phyloP scores from a whole-genome alignment of 2,888 invertebrate genomes.

The Sesamia inferens region DNA sequence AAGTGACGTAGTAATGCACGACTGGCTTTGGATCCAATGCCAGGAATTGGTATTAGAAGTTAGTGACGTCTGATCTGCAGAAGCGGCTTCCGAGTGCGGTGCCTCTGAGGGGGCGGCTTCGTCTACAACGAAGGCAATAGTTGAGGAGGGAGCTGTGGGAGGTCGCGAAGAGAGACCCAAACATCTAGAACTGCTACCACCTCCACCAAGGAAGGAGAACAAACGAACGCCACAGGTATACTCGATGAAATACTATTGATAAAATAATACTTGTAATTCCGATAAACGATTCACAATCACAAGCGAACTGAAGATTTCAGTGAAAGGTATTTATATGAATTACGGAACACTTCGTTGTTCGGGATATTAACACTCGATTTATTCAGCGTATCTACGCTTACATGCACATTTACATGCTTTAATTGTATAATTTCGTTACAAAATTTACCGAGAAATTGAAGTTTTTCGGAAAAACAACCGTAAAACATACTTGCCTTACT shows the following conservation, averaged over 20 bases:
- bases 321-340: conserved; percentile 4
- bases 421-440: not conserved
- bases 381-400: not conserved
- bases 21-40: conserved; percentile 26
- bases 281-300: conserved; percentile 3
- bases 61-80: conserved; percentile 69
- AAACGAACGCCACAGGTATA: conserved; percentile 78
- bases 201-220: conserved; percentile 84
- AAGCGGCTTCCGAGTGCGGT: conserved; percentile 81
- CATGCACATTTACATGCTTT: not conserved
- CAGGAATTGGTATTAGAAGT: conserved; percentile 49
- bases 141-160: conserved; percentile 72
- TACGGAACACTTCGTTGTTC: conserved; percentile 4
- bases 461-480: no score
- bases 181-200: conserved; percentile 86
- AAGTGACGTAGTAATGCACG: conserved; percentile 6
- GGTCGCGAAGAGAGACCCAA: conserved; percentile 77
- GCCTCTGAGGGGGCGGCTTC: conserved; percentile 80
- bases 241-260: no score
- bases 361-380: conserved; percentile 9
- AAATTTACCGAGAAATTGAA: no score
- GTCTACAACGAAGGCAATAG: conserved; percentile 76
- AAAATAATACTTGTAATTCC: not conserved
- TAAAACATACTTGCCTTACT: no score
- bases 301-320: conserved; percentile 8